Evolutionary conservation across 2,113 vertebrate species (phyloP), one percentile per base, ranked within the genome.

Genomic region (Lonchura striata): DNA sequence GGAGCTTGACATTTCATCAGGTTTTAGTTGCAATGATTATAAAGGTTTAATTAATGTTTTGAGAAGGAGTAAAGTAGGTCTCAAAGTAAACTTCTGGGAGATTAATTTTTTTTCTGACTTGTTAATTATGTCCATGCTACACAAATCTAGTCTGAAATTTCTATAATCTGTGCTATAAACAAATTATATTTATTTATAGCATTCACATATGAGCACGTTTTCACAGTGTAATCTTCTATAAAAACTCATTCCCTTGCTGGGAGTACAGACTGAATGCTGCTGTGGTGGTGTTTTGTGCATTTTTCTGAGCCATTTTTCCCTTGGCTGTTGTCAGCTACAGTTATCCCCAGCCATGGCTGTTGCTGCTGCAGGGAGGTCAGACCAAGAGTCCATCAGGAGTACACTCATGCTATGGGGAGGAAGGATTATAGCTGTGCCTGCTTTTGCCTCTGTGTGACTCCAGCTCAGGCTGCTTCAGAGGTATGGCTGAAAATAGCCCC

Each of bases 391-490:
- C 2, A 11, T 76, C 70, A 19, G 4, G 20, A 65, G 22, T 9
- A 50, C 91, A 56, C 31, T 60, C 74, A 18, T 76, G 63, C 63
- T 82, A 14, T 28, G 17, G 84, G 33, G 46, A 87, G 84, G 57
- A 57, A 24, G 61, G 81, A 76, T 86, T 89, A 70, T 78, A 65
- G 59, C 77, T 84, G 41, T 0, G 0, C 66, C 65, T 60, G 44
- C 41, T 65, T 82, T 50, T 94, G 56, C 63, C 37, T 77, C 60
- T 6, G 1, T n/a, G 6, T 60, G 84, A 46, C 53, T 68, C 41
- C 52, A 79, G 91, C 81, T 95, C 89, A 92, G 84, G 64, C 53
- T 91, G 80, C 65, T 82, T 75, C 86, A 60, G 81, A 89, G 57
- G 33, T 65, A 8, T 27, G 4, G 1, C 86, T 91, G 82, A 72